Base-by-base conservation (phyloP, 2,113 vertebrate genomes). In the Ptilonorhynchus violaceus region DNA sequence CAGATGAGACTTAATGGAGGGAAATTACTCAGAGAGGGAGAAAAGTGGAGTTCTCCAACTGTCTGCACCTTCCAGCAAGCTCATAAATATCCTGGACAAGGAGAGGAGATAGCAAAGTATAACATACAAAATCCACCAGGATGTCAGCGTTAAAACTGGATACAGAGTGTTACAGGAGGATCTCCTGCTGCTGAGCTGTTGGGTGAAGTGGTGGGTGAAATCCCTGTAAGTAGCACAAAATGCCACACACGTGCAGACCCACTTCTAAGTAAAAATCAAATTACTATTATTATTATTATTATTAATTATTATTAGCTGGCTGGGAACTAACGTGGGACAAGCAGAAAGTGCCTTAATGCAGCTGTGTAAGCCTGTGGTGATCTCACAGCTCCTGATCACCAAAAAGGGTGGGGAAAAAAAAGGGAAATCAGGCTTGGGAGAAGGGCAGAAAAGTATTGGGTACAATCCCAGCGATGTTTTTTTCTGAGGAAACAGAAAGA, bases 401-500 rank as follows among this genome's bases (percentile, higher is more conserved):
- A 23, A 12, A 76, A 75, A 35, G 33, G 28, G 18, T 77, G 55
- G 46, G 37, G 13, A 77, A 69, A 87, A 68, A 46, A 77, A 69
- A 53, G 69, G 23, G 28, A 25, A 47, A 15, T 4, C 41, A 86
- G 76, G 27, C 25, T 3, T 64, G 25, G 41, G 62, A 69, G 46
- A 56, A 79, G 39, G 10, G 15, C 35, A 60, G 47, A 53, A 72
- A 24, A 53, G 58, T 52, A 30, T 20, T 2, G 6, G n/a, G 20
- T 49, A 22, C 27, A 39, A 19, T 41, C 66, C 44, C 42, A 82
- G 16, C 0, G 0, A 14, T 23, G 28, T 19, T 7, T 13, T 73
- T 85, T 85, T 52, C 74, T 88, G 63, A 88, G 72, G 69, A 88
- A 92, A 69, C n/a, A 66, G 55, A 60, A 89, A 67, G 79, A 82